A percentile compares a stretch with the other conserved stretches of the same genome.
These are phyloP conservation scores for Schizopygopsis malacanthus DNA, from an alignment of 2,797 vertebrate species.

Conservation along the genomic window DNA sequence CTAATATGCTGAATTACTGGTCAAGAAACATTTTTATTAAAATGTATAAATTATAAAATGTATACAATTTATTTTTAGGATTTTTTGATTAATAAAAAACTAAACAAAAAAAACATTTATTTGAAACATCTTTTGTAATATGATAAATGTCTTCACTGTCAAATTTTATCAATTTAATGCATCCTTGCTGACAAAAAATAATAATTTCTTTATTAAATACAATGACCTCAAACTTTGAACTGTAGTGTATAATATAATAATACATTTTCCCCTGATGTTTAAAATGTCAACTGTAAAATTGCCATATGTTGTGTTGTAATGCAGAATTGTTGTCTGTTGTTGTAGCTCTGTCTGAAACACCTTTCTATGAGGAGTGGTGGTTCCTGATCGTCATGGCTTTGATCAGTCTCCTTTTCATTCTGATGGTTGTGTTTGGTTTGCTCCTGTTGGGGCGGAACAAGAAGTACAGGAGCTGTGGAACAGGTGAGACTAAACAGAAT, in stretches of 20 bases:
- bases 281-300: neutral
- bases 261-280: neutral
- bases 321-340: conserved; percentile 25
- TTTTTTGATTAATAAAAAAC: no score
- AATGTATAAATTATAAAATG: no score
- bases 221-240: no score
- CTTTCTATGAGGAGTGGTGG: conserved; percentile 98
- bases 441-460: conserved; percentile 88
- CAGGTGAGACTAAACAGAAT: conserved; percentile 75
- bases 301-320: neutral
- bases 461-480: conserved; percentile 86
- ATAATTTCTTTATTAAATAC: no score
- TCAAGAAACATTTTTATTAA: no score
- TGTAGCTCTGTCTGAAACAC: conserved; percentile 85
- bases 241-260: neutral
- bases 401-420: conserved; percentile 87
- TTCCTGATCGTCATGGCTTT: conserved; percentile 92
- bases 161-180: no score
- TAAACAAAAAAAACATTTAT: no score
- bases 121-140: no score
- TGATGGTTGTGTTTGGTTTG: conserved; percentile 87
- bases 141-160: no score
- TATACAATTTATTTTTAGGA: no score
- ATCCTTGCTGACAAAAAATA: no score
- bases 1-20: no score